Conservation (phyloP, 2,888 invertebrate genomes). For the Gastrophysa polygoni region DNA sequence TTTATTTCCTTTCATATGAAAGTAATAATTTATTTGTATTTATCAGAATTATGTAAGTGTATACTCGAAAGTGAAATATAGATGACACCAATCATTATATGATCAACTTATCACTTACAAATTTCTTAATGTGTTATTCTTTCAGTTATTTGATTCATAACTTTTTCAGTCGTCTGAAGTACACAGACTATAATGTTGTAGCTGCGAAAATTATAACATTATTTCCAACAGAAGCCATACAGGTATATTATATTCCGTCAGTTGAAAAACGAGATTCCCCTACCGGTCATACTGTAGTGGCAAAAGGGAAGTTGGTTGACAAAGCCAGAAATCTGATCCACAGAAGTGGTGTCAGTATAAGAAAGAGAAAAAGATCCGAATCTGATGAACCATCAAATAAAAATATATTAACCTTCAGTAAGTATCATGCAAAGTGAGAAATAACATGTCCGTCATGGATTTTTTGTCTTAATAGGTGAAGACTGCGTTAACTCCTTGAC, state of each 20-base stretch:
- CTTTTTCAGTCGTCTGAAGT: constrained; percentile 15
- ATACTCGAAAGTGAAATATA: too few relatives aligned
- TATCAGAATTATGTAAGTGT: too few relatives aligned
- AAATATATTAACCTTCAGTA: background rate
- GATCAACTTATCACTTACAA: too few relatives aligned
- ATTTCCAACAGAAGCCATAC: constrained; percentile 10
- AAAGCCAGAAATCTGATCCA: constrained; percentile 25
- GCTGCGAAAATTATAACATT: constrained; percentile 19
- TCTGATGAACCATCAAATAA: background rate
- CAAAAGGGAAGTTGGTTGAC: constrained; percentile 29
- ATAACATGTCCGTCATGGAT: background rate
- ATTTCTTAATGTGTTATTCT: too few relatives aligned
- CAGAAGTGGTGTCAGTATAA: constrained; percentile 14
- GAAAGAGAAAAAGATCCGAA: background rate
- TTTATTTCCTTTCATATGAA: too few relatives aligned
- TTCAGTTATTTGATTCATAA: too few relatives aligned
- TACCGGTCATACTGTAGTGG: constrained; percentile 15
- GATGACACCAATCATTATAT: too few relatives aligned
- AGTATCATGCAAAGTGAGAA: background rate
- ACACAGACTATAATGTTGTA: constrained; percentile 22
- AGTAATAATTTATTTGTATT: too few relatives aligned
- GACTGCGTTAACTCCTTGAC: background rate
- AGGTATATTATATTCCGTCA: constrained; percentile 24
- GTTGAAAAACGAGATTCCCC: constrained; percentile 21
- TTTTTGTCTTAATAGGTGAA: background rate